Evolutionary conservation across 2,888 invertebrate species (phyloP).

Genomic region (Acrobasis suavella): DNA sequence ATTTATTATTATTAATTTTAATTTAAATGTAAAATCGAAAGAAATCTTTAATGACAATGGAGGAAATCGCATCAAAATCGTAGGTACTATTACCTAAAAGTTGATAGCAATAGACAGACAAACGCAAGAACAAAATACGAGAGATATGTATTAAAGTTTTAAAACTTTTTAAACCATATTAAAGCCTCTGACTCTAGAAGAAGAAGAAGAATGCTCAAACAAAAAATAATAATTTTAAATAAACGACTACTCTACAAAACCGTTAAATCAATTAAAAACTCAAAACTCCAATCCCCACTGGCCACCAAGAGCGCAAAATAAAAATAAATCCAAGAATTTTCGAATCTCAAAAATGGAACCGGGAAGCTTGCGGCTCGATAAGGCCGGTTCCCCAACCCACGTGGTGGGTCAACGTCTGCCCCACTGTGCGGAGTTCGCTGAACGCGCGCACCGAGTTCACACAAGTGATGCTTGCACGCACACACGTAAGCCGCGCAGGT

Average conservation of each 20-base stretch:
- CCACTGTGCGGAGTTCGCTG: constrained; percentile 75
- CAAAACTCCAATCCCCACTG: not conserved
- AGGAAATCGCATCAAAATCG: too few species aligned
- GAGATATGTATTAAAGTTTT: too few species aligned
- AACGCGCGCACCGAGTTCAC: constrained; percentile 39
- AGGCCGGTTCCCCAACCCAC: constrained; percentile 63
- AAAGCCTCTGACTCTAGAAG: too few species aligned
- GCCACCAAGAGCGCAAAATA: not conserved
- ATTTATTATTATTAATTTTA: too few species aligned
- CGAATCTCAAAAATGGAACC: constrained; percentile 33
- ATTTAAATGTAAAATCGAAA: too few species aligned
- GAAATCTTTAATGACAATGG: too few species aligned
- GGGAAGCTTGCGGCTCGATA: constrained; percentile 51
- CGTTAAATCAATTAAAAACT: not conserved
- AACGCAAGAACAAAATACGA: too few species aligned
- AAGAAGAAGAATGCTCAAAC: too few species aligned
- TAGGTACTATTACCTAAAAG: too few species aligned
- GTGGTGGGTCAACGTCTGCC: constrained; percentile 79
- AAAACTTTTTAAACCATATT: too few species aligned
- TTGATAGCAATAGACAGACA: too few species aligned
- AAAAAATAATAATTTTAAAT: not conserved
- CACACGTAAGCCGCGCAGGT: constrained; percentile 49
- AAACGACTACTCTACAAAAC: not conserved
- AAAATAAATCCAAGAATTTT: not conserved
- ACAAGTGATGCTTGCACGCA: constrained; percentile 33